Conservation (phyloP, 1,140 invertebrate genomes). For the Nomia melanderi region DNA sequence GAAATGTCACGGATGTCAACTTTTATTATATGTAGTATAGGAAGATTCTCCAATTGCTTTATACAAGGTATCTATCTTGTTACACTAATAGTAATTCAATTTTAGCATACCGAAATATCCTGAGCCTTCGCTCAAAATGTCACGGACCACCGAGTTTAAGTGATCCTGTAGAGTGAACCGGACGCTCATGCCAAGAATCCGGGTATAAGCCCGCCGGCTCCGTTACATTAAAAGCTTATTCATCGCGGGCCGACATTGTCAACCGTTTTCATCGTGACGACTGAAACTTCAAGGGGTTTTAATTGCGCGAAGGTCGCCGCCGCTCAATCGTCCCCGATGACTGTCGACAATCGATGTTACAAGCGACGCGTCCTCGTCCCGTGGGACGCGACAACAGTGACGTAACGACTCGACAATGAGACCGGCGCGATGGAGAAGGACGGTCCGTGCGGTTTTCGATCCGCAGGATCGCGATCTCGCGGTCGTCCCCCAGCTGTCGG, state of each 20-base stretch:
- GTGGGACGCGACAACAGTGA: constrained; percentile 71
- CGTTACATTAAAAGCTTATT: constrained; percentile 63
- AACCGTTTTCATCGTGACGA: constrained; percentile 62
- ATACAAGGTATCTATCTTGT: too few relatives aligned
- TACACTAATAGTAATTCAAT: too few relatives aligned
- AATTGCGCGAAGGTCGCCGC: constrained; percentile 76
- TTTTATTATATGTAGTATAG: too few relatives aligned
- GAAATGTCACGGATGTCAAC: too few relatives aligned
- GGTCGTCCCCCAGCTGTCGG: constrained; percentile 50
- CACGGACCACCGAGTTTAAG: not conserved
- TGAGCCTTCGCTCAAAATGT: not conserved
- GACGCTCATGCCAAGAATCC: not conserved
- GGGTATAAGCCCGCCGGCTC: constrained; percentile 11
- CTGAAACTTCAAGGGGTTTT: constrained; percentile 72
- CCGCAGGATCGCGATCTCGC: constrained; percentile 46
- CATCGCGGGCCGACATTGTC: constrained; percentile 59
- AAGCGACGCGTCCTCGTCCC: constrained; percentile 61
- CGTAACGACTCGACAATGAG: constrained; percentile 71
- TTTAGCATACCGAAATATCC: too few relatives aligned
- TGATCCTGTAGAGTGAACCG: not conserved
- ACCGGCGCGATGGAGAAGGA: constrained; percentile 13
- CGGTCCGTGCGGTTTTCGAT: constrained; percentile 23
- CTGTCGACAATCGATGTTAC: constrained; percentile 66
- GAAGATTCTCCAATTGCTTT: too few relatives aligned
- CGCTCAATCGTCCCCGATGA: constrained; percentile 69